Percentiles rank a stretch among this genome's conserved stretches.
These are phyloP conservation scores for Tetrapedia diversipes DNA, from an alignment of 2,888 invertebrate genomes.

Conservation along the genomic window DNA sequence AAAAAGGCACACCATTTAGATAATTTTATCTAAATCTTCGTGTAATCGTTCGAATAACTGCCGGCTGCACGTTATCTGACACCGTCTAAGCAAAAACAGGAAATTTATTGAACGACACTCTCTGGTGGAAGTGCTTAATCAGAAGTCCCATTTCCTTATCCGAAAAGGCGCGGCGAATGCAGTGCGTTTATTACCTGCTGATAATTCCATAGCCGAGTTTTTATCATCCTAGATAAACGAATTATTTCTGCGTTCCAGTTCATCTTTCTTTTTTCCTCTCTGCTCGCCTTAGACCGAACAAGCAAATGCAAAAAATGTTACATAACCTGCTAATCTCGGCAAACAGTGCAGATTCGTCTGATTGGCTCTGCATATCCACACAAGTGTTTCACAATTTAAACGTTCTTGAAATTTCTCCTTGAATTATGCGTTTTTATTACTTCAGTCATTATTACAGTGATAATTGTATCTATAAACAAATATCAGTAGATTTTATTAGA, in stretches of 20 bases:
- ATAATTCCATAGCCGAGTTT: constrained; percentile 19
- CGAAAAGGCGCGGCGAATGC: constrained; percentile 14
- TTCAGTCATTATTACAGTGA: background rate
- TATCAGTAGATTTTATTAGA: too few relatives aligned
- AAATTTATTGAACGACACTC: constrained; percentile 11
- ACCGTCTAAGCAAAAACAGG: background rate
- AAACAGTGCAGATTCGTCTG: too few relatives aligned
- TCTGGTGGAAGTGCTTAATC: constrained; percentile 10
- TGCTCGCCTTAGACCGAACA: too few relatives aligned
- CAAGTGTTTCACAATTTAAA: background rate
- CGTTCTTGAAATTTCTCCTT: background rate
- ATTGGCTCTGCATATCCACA: too few relatives aligned
- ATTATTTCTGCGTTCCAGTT: background rate
- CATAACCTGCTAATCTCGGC: too few relatives aligned
- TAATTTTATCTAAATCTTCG: constrained; percentile 6
- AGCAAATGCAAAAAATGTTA: too few relatives aligned
- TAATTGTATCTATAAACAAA: too few relatives aligned
- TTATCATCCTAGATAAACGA: constrained; percentile 26
- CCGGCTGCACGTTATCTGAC: constrained; percentile 7
- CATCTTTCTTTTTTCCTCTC: too few relatives aligned
- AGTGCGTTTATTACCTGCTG: constrained; percentile 13
- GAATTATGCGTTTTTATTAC: too few relatives aligned
- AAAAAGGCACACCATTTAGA: background rate
- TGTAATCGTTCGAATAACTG: background rate
- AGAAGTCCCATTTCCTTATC: constrained; percentile 21